Evolutionary conservation across 2,888 invertebrate genomes (phyloP), one percentile per base, ranked within the genome.

Genomic region (Sphaerophoria taeniata): DNA sequence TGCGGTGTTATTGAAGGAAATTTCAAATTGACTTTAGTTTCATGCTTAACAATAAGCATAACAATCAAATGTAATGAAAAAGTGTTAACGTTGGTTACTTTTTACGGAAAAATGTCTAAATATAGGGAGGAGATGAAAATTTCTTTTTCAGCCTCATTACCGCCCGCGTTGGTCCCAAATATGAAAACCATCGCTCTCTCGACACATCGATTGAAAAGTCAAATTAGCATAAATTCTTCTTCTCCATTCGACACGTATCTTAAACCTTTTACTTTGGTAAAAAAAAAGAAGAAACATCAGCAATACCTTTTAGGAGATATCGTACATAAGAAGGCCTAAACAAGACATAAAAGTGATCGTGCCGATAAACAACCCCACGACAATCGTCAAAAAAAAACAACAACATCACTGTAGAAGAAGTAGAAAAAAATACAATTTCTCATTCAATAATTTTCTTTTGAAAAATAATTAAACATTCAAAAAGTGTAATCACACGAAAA

Each of bases 361-460:
- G 84, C 75, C 84, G 84, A 84, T 84, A 84, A 84, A 75, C 84
- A 84, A 80, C 71, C 79, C 84, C 84, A 80, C 80, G 84, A 84
- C 80, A 72, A 79, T 75, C 67, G 79, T 65, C 55, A 55, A 83
- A 24, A 39, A 3, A 43, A 9, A 43, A 43, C 43, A 43, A 43
- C 43, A 43, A 43, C 43, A 43, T 2, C 43, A 43, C 12, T 9
- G 14, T n/a, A 6, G 14, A 31, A 53, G 12, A 39, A 39, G 9
- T 39, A 7, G 33, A 65, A 65, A 24, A 39, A n/a, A 49, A 65
- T 24, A 24, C 53, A 67, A 81, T 79, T 79, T 84, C 84, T 84
- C 84, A 79, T 84, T 84, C 84, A 80, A 84, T 84, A 84, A 84
- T 84, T 84, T 84, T 84, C 84, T 84, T 84, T 84, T 84, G 84